Percentiles rank a stretch among this genome's conserved stretches.
Conservation (phyloP, 2,113 vertebrate species). For the Craseonycteris thonglongyai region DNA sequence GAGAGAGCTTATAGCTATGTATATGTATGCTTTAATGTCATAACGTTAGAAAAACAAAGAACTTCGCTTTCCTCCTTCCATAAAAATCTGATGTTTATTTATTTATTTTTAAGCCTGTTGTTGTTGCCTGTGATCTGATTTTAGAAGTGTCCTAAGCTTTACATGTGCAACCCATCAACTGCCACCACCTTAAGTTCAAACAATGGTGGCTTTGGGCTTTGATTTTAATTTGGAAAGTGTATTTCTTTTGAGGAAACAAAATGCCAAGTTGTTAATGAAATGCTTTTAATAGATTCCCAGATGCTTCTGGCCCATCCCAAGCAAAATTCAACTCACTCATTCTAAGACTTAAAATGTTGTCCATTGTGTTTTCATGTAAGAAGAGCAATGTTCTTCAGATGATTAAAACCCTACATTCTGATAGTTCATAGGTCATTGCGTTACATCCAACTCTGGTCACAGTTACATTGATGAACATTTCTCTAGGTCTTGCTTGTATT, state of each 20-base stretch:
- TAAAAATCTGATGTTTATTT: constrained; percentile 30
- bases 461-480: neutral
- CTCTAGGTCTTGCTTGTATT: neutral
- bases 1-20: neutral
- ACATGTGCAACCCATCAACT: neutral
- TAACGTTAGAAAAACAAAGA: constrained; percentile 53
- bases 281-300: constrained; percentile 76
- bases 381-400: constrained; percentile 68
- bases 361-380: constrained; percentile 62
- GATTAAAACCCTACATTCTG: constrained; percentile 70
- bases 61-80: neutral
- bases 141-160: constrained; percentile 18
- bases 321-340: constrained; percentile 71
- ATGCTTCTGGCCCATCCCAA: constrained; percentile 72
- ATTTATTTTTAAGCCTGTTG: neutral
- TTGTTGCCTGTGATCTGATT: constrained; percentile 13
- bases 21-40: constrained; percentile 26
- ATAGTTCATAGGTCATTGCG: constrained; percentile 29
- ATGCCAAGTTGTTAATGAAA: constrained; percentile 78
- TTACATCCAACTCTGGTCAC: neutral
- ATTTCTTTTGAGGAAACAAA: constrained; percentile 77
- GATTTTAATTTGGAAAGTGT: constrained; percentile 72
- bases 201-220: constrained; percentile 57
- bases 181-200: neutral
- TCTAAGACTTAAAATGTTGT: constrained; percentile 70